A percentile compares a stretch with the other conserved stretches of the same genome.
These are phyloP conservation scores for Heliconius ismenius DNA, from an alignment of 2,888 invertebrate genomes.

Conservation along the genomic window DNA sequence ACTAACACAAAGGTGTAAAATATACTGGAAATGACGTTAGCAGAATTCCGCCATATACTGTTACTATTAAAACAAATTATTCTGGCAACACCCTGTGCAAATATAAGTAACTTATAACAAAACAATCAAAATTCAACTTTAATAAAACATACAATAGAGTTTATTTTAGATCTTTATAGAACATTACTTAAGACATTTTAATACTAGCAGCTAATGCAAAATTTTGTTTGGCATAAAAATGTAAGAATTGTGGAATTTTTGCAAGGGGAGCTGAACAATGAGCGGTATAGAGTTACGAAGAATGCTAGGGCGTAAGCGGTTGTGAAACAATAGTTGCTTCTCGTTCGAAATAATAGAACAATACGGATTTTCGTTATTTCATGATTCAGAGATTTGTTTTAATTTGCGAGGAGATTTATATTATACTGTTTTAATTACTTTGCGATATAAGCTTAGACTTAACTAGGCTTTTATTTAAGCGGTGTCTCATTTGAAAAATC, in stretches of 20 bases:
- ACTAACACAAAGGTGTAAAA: too few relatives aligned
- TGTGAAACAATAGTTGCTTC: slow-evolving; percentile 34
- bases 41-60: slow-evolving; percentile 38
- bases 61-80: slow-evolving; percentile 38
- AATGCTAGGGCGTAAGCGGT: slow-evolving; percentile 35
- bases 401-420: slow-evolving; percentile 12
- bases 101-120: slow-evolving; percentile 8
- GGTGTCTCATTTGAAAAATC: neutral
- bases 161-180: neutral
- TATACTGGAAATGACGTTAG: slow-evolving; percentile 42
- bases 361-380: slow-evolving; percentile 27
- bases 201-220: slow-evolving; percentile 5
- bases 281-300: slow-evolving; percentile 37
- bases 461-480: neutral
- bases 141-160: neutral
- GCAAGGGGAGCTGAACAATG: slow-evolving; percentile 48
- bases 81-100: neutral
- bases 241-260: slow-evolving; percentile 50
- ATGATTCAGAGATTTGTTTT: slow-evolving; percentile 27
- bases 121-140: slow-evolving; percentile 16
- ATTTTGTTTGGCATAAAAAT: slow-evolving; percentile 44
- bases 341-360: slow-evolving; percentile 28
- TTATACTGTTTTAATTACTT: slow-evolving; percentile 26
- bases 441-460: slow-evolving; percentile 12
- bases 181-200: neutral